A percentile compares a stretch with the other conserved stretches of the same genome.
These are phyloP conservation scores for Puffinus mauretanicus DNA, from an alignment of 2,113 vertebrate species.

Conservation along the genomic window DNA sequence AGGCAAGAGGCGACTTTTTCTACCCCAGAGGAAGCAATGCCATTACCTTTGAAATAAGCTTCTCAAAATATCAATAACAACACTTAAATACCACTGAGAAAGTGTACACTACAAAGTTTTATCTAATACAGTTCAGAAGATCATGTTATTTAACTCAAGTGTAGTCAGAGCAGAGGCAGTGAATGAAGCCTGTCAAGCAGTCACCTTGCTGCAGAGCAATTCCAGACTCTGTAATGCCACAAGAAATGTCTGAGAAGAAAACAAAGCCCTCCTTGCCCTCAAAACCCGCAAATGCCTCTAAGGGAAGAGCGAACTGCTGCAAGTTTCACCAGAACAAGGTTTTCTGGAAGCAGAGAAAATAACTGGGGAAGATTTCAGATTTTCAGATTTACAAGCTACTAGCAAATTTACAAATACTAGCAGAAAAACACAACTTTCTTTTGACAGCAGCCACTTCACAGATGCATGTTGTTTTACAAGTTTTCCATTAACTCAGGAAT, in stretches of 20 bases:
- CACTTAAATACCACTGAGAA: neutral
- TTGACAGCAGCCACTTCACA: neutral
- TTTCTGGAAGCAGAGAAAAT: neutral
- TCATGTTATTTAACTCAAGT: neutral
- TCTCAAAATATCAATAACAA: neutral
- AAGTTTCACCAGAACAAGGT: neutral
- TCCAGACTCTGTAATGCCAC: neutral
- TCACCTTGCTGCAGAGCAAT: neutral
- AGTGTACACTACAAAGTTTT: neutral
- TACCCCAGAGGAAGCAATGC: neutral
- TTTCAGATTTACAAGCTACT: neutral
- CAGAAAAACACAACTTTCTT: neutral
- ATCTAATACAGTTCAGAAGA: neutral
- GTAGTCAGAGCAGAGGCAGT: neutral
- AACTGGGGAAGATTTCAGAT: neutral
- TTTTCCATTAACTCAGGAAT: neutral
- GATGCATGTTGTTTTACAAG: neutral
- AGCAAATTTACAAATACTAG: neutral
- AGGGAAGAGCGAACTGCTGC: neutral
- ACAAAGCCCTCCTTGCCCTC: neutral
- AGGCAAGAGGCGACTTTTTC: neutral
- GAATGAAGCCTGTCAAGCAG: neutral
- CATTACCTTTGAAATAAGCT: neutral
- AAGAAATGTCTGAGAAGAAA: neutral
- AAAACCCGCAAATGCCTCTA: rapidly evolving